Evolutionary conservation across 2,888 invertebrate species (phyloP).

Genomic region (Antheraea assamensis): DNA sequence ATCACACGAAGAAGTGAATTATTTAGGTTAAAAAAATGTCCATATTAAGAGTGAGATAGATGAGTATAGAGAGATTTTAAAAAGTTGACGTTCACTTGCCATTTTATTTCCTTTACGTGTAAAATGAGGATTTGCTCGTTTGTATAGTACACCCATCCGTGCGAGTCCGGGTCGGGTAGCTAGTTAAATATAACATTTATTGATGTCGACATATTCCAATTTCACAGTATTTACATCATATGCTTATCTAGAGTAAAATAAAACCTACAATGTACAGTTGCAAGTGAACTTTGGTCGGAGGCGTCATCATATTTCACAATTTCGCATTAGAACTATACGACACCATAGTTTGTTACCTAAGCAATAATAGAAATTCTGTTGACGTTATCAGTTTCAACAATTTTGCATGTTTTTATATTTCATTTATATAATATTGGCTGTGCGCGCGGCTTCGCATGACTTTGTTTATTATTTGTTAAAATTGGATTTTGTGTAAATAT

Average conservation of each 20-base stretch:
- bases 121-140: too few relatives aligned
- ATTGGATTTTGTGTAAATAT: neutral
- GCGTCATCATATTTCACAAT: conserved; percentile 41
- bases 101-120: too few relatives aligned
- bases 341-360: conserved; percentile 36
- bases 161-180: too few relatives aligned
- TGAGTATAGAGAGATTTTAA: too few relatives aligned
- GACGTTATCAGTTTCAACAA: conserved; percentile 19
- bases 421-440: neutral
- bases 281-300: conserved; percentile 26
- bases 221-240: conserved; percentile 17
- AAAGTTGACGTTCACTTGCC: too few relatives aligned
- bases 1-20: too few relatives aligned
- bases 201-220: neutral
- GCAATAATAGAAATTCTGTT: conserved; percentile 37
- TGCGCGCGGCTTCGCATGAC: too few relatives aligned
- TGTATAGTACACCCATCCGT: too few relatives aligned
- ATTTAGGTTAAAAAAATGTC: too few relatives aligned
- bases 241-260: conserved; percentile 3
- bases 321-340: conserved; percentile 33
- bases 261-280: conserved; percentile 21
- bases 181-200: neutral
- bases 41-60: too few relatives aligned
- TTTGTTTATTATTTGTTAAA: too few relatives aligned
- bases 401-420: conserved; percentile 20